Percentiles rank a stretch among this genome's conserved stretches.
phyloP scores from a whole-genome alignment of 2,888 invertebrate genomes.

The Tupiocoris notatus region DNA sequence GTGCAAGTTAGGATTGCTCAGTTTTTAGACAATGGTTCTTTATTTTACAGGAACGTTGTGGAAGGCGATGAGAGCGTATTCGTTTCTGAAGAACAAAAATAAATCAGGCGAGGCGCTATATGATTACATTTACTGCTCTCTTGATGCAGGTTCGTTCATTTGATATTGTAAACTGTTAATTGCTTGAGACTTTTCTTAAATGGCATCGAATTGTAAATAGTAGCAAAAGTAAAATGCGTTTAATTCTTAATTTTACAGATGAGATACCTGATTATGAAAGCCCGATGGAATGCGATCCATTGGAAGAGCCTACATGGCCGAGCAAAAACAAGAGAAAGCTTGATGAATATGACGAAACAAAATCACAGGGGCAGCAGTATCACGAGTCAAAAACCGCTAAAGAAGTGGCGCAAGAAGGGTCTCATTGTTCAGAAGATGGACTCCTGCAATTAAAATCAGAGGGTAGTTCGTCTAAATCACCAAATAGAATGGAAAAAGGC shows the following conservation, averaged over 20 bases:
- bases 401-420: too few relatives aligned
- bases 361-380: too few relatives aligned
- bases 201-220: too few relatives aligned
- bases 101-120: constrained; percentile 35
- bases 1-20: background rate
- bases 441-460: too few relatives aligned
- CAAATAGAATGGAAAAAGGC: too few relatives aligned
- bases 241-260: background rate
- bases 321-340: too few relatives aligned
- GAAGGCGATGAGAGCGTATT: constrained; percentile 51
- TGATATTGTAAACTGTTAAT: too few relatives aligned
- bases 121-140: constrained; percentile 40
- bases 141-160: constrained; percentile 10
- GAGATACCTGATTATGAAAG: background rate
- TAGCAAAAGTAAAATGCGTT: too few relatives aligned
- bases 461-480: too few relatives aligned
- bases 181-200: too few relatives aligned
- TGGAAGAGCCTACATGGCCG: background rate
- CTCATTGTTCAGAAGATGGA: too few relatives aligned
- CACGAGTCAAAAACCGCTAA: too few relatives aligned
- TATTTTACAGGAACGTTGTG: constrained; percentile 60
- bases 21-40: constrained; percentile 16
- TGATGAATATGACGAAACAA: background rate
- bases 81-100: background rate
- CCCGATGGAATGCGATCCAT: background rate